These are phyloP conservation scores for Chrysolina oricalcia DNA, from an alignment of 2,888 invertebrate species.

Conservation along the genomic window DNA sequence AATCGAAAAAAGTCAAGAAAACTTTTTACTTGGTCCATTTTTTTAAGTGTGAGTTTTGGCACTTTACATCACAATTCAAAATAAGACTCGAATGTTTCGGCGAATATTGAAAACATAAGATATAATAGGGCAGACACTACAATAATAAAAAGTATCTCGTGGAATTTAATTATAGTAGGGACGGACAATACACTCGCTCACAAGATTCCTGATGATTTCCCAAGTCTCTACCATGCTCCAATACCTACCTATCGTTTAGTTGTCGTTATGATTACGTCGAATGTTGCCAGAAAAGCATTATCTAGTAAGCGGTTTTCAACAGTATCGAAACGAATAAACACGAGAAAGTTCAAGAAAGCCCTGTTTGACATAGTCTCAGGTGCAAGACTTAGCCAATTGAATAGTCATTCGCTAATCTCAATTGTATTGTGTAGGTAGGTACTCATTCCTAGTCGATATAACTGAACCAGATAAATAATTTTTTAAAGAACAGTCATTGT, in stretches of 20 bases:
- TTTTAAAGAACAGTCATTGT: not conserved
- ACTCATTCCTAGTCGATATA: not conserved
- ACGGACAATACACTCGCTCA: too few relatives aligned
- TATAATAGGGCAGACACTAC: too few relatives aligned
- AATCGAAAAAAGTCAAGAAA: too few relatives aligned
- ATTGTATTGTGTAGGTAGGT: not conserved
- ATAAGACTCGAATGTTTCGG: too few relatives aligned
- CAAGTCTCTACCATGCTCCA: not conserved
- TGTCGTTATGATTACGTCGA: slow-evolving; percentile 6
- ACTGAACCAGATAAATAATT: not conserved
- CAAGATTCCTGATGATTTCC: not conserved
- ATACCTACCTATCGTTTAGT: not conserved
- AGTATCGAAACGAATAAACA: slow-evolving; percentile 27
- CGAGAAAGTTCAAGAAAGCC: slow-evolving; percentile 16
- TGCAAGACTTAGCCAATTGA: not conserved
- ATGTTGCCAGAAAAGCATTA: slow-evolving; percentile 25
- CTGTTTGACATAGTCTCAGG: not conserved
- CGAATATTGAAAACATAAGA: too few relatives aligned
- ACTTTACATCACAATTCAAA: too few relatives aligned
- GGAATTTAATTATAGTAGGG: too few relatives aligned
- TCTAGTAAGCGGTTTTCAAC: slow-evolving; percentile 30
- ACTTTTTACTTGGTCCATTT: too few relatives aligned
- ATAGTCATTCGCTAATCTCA: not conserved
- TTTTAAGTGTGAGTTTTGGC: too few relatives aligned
- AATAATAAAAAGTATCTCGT: too few relatives aligned